Percentiles rank a stretch among this genome's conserved stretches.
These are phyloP conservation scores for Nibea coibor DNA, from an alignment of 2,113 vertebrate species.

Conservation along the genomic window DNA sequence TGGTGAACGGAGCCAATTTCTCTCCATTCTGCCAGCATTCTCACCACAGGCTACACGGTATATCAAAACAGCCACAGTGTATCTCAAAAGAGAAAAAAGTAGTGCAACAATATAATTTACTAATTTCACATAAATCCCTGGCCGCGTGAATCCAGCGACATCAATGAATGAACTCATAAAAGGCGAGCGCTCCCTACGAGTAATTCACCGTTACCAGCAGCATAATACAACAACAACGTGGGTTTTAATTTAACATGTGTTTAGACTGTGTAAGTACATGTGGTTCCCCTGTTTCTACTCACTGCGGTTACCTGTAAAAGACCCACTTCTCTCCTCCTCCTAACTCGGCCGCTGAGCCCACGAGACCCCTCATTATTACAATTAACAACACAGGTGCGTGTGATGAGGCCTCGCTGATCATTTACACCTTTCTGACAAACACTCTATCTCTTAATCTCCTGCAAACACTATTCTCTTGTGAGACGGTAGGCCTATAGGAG, in stretches of 20 bases:
- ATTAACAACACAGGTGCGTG: constrained; percentile 92
- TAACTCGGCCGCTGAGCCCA: constrained; percentile 84
- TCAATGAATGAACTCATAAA: constrained; percentile 41
- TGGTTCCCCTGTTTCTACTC: not conserved
- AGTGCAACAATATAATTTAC: constrained; percentile 41
- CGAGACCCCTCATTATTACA: constrained; percentile 91
- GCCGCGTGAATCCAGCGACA: constrained; percentile 38
- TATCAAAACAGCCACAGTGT: constrained; percentile 38
- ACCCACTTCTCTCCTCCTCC: constrained; percentile 80
- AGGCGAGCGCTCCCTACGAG: constrained; percentile 6
- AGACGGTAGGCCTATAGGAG: constrained; percentile 85
- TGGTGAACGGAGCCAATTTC: constrained; percentile 73
- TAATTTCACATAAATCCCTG: constrained; percentile 50
- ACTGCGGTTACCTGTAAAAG: constrained; percentile 40
- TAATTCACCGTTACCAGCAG: constrained; percentile 12
- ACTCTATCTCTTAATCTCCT: constrained; percentile 92
- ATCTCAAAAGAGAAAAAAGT: constrained; percentile 56
- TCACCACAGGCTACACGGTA: constrained; percentile 56
- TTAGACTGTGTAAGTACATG: not conserved
- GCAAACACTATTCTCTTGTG: constrained; percentile 91
- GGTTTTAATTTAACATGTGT: not conserved
- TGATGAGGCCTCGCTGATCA: constrained; percentile 89
- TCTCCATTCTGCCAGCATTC: constrained; percentile 55
- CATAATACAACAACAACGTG: not conserved
- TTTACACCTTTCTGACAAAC: constrained; percentile 96